Evolutionary conservation across 2,797 vertebrate species (phyloP), one percentile per base, ranked within the genome.

Genomic region (Hapalemur alaotrensis): DNA sequence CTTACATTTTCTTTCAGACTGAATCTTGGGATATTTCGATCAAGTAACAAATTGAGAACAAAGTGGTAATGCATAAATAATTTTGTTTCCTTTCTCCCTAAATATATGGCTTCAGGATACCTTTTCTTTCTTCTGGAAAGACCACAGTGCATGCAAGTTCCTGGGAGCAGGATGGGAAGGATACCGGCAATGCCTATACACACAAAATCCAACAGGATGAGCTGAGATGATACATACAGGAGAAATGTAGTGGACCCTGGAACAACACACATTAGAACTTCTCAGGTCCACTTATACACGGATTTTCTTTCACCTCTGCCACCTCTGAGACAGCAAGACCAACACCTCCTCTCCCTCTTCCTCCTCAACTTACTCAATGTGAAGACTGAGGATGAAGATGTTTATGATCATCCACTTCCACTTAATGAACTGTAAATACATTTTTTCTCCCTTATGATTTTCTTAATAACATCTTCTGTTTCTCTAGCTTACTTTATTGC

Each of bases 191-290:
- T 80, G 38, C 0, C 89, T 61, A 75, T 61, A 81, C 0, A 92
- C 72, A 92, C 91, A 91, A 97, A 94, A 84, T 96, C 95, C 82
- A 88, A 69, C 4, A 61, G 78, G 84, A 98, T 96, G 94, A 72
- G 52, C 96, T 96, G 95, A 94, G 98, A 95, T 95, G 95, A 96
- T 70, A 96, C 15, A 96, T 85, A 30, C 87, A 96, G 88, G 89
- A 98, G 81, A 97, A 95, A 95, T 96, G 38, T 0, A 79, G n/a
- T 13, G 1, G n/a, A 25, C 12, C 50, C 22, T 79, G 54, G 22
- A 54, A 79, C 50, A 38, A 1, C 22, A 10, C 5, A 4, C 13
- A 5, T 25, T 54, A 79, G 50, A 35, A 35, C n/a, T 5, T 54
- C 76, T 54, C n/a, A 28, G 10, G 12, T 79, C n/a, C 50, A 79